These are phyloP conservation scores for Lutjanus argentimaculatus DNA, from an alignment of 2,797 vertebrate genomes.

Conservation along the genomic window DNA sequence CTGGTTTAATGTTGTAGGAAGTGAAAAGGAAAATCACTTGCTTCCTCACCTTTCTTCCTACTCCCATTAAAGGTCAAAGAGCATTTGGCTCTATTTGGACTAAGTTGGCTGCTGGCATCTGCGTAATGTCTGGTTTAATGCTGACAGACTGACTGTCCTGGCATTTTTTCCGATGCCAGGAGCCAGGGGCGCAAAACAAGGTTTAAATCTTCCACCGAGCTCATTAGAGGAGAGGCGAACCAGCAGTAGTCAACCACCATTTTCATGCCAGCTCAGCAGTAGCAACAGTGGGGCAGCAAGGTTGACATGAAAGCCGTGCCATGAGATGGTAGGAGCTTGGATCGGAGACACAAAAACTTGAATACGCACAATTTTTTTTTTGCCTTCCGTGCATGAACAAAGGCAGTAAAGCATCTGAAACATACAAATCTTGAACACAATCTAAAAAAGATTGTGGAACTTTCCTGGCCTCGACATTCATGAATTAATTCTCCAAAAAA, in stretches of 20 bases:
- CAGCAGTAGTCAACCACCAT: constrained; percentile 47
- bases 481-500: neutral
- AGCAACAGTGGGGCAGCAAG: constrained; percentile 46
- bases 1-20: neutral
- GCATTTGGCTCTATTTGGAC: constrained; percentile 24
- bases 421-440: neutral
- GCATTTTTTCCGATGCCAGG: constrained; percentile 55
- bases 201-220: constrained; percentile 61
- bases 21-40: neutral
- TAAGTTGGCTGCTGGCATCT: constrained; percentile 26
- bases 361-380: neutral
- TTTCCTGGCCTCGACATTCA: neutral
- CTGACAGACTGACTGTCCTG: constrained; percentile 36
- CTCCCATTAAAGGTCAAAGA: constrained; percentile 38
- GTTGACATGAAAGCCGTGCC: constrained; percentile 55
- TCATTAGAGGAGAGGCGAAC: constrained; percentile 67
- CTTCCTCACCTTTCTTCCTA: neutral
- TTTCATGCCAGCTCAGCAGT: constrained; percentile 70
- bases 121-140: constrained; percentile 51
- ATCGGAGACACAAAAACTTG: constrained; percentile 24
- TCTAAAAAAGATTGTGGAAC: neutral
- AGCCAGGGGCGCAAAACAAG: constrained; percentile 56
- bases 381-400: neutral
- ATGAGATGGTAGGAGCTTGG: constrained; percentile 37
- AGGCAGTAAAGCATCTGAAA: neutral